Base-by-base conservation (phyloP, 2,797 vertebrate species). In the Chiroxiphia lanceolata region DNA sequence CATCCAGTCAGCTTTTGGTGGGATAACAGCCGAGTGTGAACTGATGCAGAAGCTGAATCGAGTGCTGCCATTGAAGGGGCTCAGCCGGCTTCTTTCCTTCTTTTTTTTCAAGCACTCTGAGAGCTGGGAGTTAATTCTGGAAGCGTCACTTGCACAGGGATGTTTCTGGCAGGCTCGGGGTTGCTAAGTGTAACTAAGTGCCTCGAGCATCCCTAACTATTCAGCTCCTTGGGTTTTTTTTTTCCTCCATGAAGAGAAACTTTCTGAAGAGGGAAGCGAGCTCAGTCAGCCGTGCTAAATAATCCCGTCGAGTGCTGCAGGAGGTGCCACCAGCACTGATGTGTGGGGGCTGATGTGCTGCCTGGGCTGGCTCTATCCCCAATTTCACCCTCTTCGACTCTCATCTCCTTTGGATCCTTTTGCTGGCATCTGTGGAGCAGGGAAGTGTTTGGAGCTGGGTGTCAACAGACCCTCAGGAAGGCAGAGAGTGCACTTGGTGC, bases 161-260 rank as follows among this genome's bases (percentile, higher is more conserved):
- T 85, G 88, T 89, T 95, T 89, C 96, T 96, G 89, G 88, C 93
- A 94, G 92, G 84, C 84, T 91, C 22, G 1, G 76, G 72, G 94
- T 95, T 96, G 95, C 95, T 96, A 96, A 92, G 95, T 85, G 96
- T 96, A 96, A 95, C 90, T 97, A 96, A 95, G 92, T 95, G 93
- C 96, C 94, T 89, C 22, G 11, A 96, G 95, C 96, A 93, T 56
- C 95, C 77, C 15, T 92, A 93, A 78, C 90, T 82, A 33, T 86
- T 95, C 47, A 1, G 34, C 48, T 95, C 60, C 16, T 40, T 48
- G n/a, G 1, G 6, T 65, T 12, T 33, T 68, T 75, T 61, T 65
- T 42, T 47, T 22, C 0, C 51, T 70, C 50, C 56, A 36, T 22
- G 1, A 87, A 93, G 59, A 89, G 80, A 77, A 94, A 94, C 78